Percentiles rank a stretch among this genome's conserved stretches.
Evolutionary conservation across 2,113 vertebrate species (phyloP).

Genomic region (Salvelinus namaycush): DNA sequence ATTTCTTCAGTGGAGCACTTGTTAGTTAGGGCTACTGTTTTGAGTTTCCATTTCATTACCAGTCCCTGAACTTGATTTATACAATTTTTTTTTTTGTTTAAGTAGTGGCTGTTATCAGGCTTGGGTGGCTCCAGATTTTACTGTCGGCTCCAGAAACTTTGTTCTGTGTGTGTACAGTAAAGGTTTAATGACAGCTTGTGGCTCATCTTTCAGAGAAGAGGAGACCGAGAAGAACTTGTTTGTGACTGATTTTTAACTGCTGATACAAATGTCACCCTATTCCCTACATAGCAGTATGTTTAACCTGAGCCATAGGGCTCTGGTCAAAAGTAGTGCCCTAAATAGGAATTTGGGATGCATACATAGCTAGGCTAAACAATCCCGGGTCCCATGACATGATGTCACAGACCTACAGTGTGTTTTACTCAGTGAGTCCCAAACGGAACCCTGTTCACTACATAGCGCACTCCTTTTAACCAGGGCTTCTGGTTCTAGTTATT

Average conservation of each 20-base stretch:
- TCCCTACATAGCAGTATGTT: too few relatives aligned
- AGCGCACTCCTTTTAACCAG: too few relatives aligned
- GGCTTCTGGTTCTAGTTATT: too few relatives aligned
- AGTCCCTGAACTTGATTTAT: background rate
- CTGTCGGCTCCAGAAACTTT: background rate
- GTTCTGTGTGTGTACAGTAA: background rate
- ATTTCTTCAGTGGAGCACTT: background rate
- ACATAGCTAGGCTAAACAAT: background rate
- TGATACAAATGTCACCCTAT: background rate
- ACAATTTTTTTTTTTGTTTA: background rate
- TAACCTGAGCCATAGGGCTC: too few relatives aligned
- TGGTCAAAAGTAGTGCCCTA: too few relatives aligned
- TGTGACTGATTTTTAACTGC: background rate
- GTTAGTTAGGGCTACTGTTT: background rate
- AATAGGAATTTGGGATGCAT: too few relatives aligned
- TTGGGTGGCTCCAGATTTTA: too few relatives aligned
- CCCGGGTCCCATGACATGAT: background rate
- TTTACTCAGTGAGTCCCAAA: too few relatives aligned
- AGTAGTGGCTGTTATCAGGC: background rate
- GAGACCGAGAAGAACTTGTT: background rate
- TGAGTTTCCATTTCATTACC: background rate
- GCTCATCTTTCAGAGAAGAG: background rate
- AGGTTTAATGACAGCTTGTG: background rate
- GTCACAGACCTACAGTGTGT: too few relatives aligned
- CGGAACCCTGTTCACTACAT: too few relatives aligned